Evolutionary conservation across 2,888 invertebrate species (phyloP).

Genomic region (Lumbricus terrestris): DNA sequence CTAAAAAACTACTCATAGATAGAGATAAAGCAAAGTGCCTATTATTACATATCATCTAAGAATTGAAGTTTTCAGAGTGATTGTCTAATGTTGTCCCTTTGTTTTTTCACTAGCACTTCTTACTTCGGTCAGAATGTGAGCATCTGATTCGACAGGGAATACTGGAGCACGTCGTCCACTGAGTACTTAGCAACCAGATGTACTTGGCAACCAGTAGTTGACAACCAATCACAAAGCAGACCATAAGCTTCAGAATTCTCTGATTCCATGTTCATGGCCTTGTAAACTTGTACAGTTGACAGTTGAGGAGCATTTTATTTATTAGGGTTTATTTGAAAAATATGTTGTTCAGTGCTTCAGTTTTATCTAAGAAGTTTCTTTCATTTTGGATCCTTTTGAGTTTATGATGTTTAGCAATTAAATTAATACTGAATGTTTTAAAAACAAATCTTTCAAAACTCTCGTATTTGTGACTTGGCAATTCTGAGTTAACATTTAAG

Average conservation of each 20-base stretch:
- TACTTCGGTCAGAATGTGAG: constrained; percentile 85
- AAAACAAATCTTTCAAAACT: not conserved
- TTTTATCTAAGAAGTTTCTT: not conserved
- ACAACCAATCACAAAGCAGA: not conserved
- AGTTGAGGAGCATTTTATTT: not conserved
- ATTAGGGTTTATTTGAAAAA: not conserved
- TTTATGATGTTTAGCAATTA: not conserved
- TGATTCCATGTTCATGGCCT: not conserved
- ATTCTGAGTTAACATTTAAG: too few species aligned
- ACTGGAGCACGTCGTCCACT: constrained; percentile 52
- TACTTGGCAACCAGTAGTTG: too few species aligned
- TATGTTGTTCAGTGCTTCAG: not conserved
- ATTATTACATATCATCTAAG: too few species aligned
- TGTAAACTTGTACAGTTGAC: not conserved
- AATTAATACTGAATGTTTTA: not conserved
- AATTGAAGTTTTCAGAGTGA: not conserved
- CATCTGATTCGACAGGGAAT: constrained; percentile 85
- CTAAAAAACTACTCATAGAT: too few species aligned
- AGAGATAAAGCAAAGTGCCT: too few species aligned
- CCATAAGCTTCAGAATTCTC: not conserved
- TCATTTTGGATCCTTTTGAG: not conserved
- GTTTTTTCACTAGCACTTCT: constrained; percentile 67
- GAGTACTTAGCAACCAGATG: constrained; percentile 7
- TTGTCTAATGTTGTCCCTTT: constrained; percentile 14
- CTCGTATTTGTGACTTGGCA: not conserved